Evolutionary conservation across 1,140 invertebrate species (phyloP).

Genomic region (Procambarus clarkii): DNA sequence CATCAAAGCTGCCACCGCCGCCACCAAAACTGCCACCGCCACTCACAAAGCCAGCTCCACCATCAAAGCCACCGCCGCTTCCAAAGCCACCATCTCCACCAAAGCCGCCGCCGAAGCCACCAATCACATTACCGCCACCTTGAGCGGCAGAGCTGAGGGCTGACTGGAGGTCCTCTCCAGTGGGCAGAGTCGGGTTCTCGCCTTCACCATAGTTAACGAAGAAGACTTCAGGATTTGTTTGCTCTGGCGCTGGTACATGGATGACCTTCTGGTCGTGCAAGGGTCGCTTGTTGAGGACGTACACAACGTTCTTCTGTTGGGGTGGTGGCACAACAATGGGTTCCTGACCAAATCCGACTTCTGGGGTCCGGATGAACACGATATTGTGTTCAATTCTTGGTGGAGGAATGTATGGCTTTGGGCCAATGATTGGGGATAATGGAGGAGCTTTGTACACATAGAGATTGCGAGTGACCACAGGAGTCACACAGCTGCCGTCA

Average conservation of each 20-base stretch:
- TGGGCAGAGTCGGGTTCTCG: slow-evolving; percentile 47
- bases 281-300: slow-evolving; percentile 44
- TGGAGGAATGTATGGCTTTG: slow-evolving; percentile 12
- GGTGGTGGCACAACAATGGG: slow-evolving; percentile 48
- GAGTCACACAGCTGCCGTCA: slow-evolving; percentile 22
- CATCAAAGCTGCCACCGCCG: not conserved
- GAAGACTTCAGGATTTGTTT: slow-evolving; percentile 23
- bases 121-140: slow-evolving; percentile 41
- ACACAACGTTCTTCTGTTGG: slow-evolving; percentile 23
- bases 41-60: not conserved
- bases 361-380: slow-evolving; percentile 47
- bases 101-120: slow-evolving; percentile 16
- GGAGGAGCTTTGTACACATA: slow-evolving; percentile 30
- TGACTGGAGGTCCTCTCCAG: slow-evolving; percentile 31
- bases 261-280: slow-evolving; percentile 4
- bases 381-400: slow-evolving; percentile 30
- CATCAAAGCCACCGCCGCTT: not conserved
- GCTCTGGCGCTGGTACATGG: slow-evolving; percentile 21
- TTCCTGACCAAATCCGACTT: not conserved
- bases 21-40: not conserved
- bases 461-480: slow-evolving; percentile 29
- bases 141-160: slow-evolving; percentile 37
- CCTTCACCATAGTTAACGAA: slow-evolving; percentile 44
- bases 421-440: not conserved
- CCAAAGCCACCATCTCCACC: not conserved